Base-by-base conservation (phyloP, 2,797 vertebrate genomes). In the Tenualosa ilisha region DNA sequence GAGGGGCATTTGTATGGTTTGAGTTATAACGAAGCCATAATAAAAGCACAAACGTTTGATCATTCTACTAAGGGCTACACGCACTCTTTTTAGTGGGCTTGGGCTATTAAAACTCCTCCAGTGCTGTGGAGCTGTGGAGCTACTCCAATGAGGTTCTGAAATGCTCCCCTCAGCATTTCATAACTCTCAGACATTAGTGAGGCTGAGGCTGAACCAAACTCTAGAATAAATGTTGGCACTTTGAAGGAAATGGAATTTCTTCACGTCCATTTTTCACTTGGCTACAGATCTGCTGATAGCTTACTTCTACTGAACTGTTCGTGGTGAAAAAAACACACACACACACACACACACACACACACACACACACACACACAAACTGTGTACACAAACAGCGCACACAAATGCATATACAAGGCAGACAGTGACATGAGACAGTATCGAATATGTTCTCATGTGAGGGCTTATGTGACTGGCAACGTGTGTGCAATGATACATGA, bases 211-310 rank as follows among this genome's bases (percentile, higher is more conserved):
- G 88, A 86, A 86, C 88, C 88, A 43, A 84, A 86, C 90, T 89
- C 88, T 86, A 88, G 91, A 90, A 88, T 88, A 93, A 93, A 93
- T 84, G 86, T 84, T 81, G 86, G 6, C 37, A 75, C 84, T 89
- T 91, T 91, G 86, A 93, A 88, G 86, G 85, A 91, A 91, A 92
- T 91, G 1, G 63, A 87, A 88, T 90, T 65, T 53, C 15, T 61
- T 51, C 13, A 75, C 12, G 84, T 83, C 63, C 86, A 89, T 89
- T 91, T 92, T 90, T 88, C 87, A 86, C 75, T 51, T 86, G 81
- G 83, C 85, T 72, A 85, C 84, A 89, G 85, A 91, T 91, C 82
- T 90, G 90, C 91, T 93, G 93, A 93, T 90, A 31, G 89, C 89
- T 89, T 86, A 84, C 88, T 90, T 91, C 75, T 82, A 9, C 83